Conservation (phyloP, 1,140 invertebrate species). For the Lordiphosa clarofinis region DNA sequence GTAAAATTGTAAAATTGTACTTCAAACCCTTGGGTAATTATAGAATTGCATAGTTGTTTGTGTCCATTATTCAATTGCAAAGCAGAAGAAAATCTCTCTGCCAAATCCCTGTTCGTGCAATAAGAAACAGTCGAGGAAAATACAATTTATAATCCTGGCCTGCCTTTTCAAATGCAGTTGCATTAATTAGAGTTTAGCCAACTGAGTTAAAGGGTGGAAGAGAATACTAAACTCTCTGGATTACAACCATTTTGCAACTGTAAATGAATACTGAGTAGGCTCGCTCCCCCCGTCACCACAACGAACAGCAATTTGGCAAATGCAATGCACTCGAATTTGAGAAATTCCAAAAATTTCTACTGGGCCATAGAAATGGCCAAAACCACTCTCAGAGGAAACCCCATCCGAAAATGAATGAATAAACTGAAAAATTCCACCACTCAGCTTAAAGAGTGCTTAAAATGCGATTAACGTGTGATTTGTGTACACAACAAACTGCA, state of each 20-base stretch:
- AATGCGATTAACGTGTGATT: constrained; percentile 69
- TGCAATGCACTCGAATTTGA: constrained; percentile 30
- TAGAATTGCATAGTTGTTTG: neutral
- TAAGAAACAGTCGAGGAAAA: neutral
- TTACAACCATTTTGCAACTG: constrained; percentile 4
- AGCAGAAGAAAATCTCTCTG: constrained; percentile 4
- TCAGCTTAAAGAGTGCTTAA: constrained; percentile 68
- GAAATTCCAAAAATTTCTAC: constrained; percentile 6
- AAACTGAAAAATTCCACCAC: constrained; percentile 21
- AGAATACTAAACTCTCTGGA: neutral
- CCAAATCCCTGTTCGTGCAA: neutral
- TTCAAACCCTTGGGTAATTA: neutral
- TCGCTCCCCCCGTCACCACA: neutral
- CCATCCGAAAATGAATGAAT: constrained; percentile 26
- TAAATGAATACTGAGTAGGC: neutral
- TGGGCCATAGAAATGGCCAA: constrained; percentile 12
- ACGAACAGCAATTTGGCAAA: constrained; percentile 54
- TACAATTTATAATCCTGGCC: neutral
- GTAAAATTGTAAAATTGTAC: neutral
- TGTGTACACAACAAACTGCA: constrained; percentile 42
- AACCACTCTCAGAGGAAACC: neutral
- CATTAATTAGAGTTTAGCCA: constrained; percentile 6
- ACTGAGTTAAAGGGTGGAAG: constrained; percentile 1
- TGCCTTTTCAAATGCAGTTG: neutral
- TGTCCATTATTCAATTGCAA: constrained; percentile 6